phyloP scores from a whole-genome alignment of 2,113 vertebrate genomes.

The Phoxinus phoxinus region DNA sequence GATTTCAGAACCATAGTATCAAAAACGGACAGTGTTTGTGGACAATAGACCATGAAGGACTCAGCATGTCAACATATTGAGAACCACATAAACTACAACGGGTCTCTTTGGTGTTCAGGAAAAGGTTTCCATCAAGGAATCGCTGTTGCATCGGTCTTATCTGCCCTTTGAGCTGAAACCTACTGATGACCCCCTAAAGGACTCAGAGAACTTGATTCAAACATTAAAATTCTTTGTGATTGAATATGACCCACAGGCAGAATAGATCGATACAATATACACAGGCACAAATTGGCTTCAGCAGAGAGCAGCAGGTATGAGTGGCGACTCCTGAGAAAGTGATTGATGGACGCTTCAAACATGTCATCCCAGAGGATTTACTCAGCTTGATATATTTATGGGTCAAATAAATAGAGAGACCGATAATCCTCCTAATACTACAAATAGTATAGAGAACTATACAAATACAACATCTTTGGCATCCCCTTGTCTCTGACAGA shows the following conservation, averaged over 20 bases:
- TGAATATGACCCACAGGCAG: conserved; percentile 47
- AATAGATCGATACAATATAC: conserved; percentile 42
- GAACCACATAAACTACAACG: background rate
- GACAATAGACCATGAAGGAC: background rate
- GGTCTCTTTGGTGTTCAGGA: conserved; percentile 1
- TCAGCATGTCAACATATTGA: background rate
- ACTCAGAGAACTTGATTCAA: background rate
- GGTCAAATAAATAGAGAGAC: conserved; percentile 39
- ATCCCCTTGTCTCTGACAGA: background rate
- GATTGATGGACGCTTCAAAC: conserved; percentile 21
- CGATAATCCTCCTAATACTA: conserved; percentile 2
- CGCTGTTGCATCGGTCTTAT: conserved; percentile 16
- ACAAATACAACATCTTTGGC: conserved; percentile 35
- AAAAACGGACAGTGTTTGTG: background rate
- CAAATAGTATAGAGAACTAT: conserved; percentile 13
- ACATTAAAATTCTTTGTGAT: conserved; percentile 41
- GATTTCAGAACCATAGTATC: background rate
- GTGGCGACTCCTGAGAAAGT: conserved; percentile 43
- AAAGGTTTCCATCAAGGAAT: conserved; percentile 28
- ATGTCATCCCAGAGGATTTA: conserved; percentile 18
- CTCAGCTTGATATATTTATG: conserved; percentile 37
- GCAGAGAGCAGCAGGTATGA: conserved; percentile 25
- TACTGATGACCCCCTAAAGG: background rate
- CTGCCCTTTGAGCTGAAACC: conserved; percentile 2
- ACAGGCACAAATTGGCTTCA: conserved; percentile 32